Percentiles rank a stretch among this genome's conserved stretches.
Conservation (phyloP, 2,888 invertebrate genomes). For the Cheilosia variabilis region DNA sequence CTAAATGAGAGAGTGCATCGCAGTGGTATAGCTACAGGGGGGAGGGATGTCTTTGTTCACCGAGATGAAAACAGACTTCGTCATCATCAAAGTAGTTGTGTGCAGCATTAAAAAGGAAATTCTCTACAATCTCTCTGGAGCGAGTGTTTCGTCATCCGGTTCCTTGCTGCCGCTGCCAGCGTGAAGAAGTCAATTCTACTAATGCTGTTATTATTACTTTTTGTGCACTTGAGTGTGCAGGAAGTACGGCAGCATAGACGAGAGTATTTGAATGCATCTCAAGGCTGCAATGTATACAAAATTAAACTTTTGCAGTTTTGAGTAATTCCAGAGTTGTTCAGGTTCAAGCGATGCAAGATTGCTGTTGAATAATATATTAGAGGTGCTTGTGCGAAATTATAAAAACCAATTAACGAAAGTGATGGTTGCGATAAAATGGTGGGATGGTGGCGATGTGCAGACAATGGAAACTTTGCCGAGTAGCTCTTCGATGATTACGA, state of each 20-base stretch:
- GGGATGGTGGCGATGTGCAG: constrained; percentile 19
- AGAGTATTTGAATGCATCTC: constrained; percentile 12
- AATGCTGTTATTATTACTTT: constrained; percentile 56
- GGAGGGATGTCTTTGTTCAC: constrained; percentile 4
- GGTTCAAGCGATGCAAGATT: constrained; percentile 5
- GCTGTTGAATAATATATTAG: constrained; percentile 23
- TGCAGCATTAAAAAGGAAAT: constrained; percentile 18
- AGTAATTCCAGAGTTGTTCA: constrained; percentile 33
- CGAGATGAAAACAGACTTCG: constrained; percentile 17
- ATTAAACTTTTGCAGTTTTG: constrained; percentile 50
- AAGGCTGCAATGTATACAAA: constrained; percentile 24
- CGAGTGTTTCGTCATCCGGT: neutral
- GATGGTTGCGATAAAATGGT: constrained; percentile 49
- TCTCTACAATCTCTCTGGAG: neutral
- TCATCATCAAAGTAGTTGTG: constrained; percentile 21
- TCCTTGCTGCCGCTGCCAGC: neutral
- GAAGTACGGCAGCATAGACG: constrained; percentile 4
- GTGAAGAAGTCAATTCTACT: constrained; percentile 52
- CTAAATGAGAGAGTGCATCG: constrained; percentile 24
- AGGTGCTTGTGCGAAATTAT: constrained; percentile 60
- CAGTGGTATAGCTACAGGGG: neutral
- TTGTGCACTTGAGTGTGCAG: constrained; percentile 35
- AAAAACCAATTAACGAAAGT: constrained; percentile 73
- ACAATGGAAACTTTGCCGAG: constrained; percentile 37
- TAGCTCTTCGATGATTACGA: constrained; percentile 20